These are phyloP conservation scores for Polypterus senegalus DNA, from an alignment of 2,113 vertebrate species.

Conservation along the genomic window DNA sequence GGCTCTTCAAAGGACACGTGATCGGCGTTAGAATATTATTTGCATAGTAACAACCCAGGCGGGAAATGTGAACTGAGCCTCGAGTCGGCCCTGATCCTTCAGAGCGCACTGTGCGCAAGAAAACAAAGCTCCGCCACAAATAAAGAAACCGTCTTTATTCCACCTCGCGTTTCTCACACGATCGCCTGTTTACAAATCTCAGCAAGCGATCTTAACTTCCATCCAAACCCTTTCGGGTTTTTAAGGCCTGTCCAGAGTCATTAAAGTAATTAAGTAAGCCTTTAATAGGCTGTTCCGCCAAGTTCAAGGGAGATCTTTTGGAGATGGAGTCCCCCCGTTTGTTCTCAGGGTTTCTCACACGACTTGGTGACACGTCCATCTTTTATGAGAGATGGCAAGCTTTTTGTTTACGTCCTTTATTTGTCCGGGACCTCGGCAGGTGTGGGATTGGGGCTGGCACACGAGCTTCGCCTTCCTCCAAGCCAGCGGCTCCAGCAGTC, in stretches of 20 bases:
- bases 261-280: conserved; percentile 98
- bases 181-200: conserved; percentile 74
- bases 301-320: conserved; percentile 92
- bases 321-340: conserved; percentile 81
- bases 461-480: conserved; percentile 58
- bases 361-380: conserved; percentile 93
- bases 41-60: conserved; percentile 63
- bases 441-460: conserved; percentile 89
- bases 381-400: conserved; percentile 81
- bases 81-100: conserved; percentile 40
- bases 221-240: conserved; percentile 63
- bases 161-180: conserved; percentile 66
- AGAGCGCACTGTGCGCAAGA: conserved; percentile 61
- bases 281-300: conserved; percentile 99
- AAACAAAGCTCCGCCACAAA: conserved; percentile 45
- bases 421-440: conserved; percentile 83
- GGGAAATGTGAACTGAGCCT: conserved; percentile 49
- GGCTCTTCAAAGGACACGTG: conserved; percentile 84
- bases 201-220: conserved; percentile 60
- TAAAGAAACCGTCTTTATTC: conserved; percentile 48
- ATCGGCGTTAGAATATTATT: conserved; percentile 59
- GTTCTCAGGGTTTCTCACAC: conserved; percentile 94
- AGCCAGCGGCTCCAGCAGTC: conserved; percentile 65
- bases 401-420: conserved; percentile 89
- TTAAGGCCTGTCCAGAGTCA: conserved; percentile 95